These are phyloP conservation scores for Digitonthophagus gazella DNA, from an alignment of 2,888 invertebrate genomes.

Conservation along the genomic window DNA sequence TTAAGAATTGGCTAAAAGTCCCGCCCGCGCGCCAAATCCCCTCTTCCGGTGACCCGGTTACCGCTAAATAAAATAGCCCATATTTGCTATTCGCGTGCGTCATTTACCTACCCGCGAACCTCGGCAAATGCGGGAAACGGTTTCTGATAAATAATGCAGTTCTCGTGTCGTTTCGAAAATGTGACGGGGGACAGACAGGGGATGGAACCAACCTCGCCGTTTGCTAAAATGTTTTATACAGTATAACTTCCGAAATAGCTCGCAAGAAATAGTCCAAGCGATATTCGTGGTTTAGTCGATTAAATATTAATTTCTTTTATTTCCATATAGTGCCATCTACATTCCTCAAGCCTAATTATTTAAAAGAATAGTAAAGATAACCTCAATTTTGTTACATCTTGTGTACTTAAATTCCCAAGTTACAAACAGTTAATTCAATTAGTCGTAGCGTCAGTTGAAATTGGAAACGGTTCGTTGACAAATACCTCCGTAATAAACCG, in stretches of 20 bases:
- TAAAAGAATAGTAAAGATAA: too few species aligned
- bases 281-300: too few species aligned
- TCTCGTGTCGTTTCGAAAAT: slow-evolving; percentile 24
- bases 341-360: too few species aligned
- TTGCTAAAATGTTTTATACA: background rate
- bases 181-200: slow-evolving; percentile 21
- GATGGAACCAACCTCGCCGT: background rate
- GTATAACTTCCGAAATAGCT: background rate
- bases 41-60: background rate
- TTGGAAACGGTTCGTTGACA: slow-evolving; percentile 16
- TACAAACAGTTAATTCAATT: too few species aligned
- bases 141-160: slow-evolving; percentile 28
- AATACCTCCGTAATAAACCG: slow-evolving; percentile 26
- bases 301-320: too few species aligned
- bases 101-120: slow-evolving; percentile 19
- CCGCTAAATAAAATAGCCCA: slow-evolving; percentile 22
- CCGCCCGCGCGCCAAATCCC: background rate
- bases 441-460: background rate
- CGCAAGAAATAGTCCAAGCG: background rate
- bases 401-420: too few species aligned
- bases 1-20: background rate
- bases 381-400: too few species aligned
- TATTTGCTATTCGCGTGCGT: slow-evolving; percentile 24
- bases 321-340: too few species aligned
- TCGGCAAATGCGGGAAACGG: slow-evolving; percentile 24